Evolutionary conservation across 2,113 vertebrate species (phyloP).

Genomic region (Hucho hucho): DNA sequence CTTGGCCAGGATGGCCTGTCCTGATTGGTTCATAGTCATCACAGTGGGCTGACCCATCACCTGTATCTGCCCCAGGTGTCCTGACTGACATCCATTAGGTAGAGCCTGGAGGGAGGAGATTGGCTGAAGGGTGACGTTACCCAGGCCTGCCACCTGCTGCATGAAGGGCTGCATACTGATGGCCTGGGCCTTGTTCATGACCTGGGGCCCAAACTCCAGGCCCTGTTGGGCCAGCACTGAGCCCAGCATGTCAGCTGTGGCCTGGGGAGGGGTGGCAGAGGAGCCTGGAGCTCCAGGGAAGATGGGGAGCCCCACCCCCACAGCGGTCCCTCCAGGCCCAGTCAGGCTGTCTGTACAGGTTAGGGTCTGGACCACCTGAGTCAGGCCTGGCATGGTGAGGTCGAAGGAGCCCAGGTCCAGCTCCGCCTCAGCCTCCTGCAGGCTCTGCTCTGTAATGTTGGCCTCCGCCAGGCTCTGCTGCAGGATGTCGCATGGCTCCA

Average conservation of each 20-base stretch:
- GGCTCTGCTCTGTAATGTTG: constrained; percentile 95
- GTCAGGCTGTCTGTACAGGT: constrained; percentile 75
- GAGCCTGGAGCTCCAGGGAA: constrained; percentile 72
- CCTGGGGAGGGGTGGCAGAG: constrained; percentile 61
- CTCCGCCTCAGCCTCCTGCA: constrained; percentile 90
- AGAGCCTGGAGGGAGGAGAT: constrained; percentile 87
- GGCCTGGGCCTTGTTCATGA: constrained; percentile 93
- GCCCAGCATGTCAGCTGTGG: constrained; percentile 82
- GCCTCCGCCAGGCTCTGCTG: constrained; percentile 97
- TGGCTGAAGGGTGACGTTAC: constrained; percentile 93
- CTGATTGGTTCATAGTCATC: constrained; percentile 92
- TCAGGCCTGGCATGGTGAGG: constrained; percentile 78
- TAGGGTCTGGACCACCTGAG: constrained; percentile 84
- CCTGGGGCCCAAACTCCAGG: constrained; percentile 85
- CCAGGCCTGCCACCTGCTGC: constrained; percentile 84
- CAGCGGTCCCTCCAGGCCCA: constrained; percentile 59
- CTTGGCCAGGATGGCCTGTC: constrained; percentile 88
- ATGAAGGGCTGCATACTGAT: constrained; percentile 93
- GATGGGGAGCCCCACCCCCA: constrained; percentile 77
- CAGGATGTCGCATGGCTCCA: constrained; percentile 93
- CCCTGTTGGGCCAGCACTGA: constrained; percentile 88
- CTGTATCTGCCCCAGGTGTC: constrained; percentile 88
- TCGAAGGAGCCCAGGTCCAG: constrained; percentile 92
- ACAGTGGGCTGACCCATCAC: constrained; percentile 91
- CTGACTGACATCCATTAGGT: constrained; percentile 88